Conservation (phyloP, 1,140 invertebrate genomes). For the Pseudachorutes palmiensis region DNA sequence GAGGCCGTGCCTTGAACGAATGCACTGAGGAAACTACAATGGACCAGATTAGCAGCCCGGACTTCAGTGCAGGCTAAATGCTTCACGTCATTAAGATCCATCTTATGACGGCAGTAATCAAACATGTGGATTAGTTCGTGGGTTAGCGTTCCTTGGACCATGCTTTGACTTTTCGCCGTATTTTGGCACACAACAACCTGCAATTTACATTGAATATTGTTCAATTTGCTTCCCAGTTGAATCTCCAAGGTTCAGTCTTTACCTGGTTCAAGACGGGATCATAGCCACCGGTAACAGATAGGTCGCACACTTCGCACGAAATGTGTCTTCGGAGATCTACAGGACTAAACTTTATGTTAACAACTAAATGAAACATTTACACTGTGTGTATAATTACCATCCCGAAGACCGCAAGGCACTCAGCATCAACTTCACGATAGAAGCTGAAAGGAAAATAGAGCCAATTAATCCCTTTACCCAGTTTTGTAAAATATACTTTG, state of each 20-base stretch:
- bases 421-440: constrained; percentile 76
- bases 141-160: constrained; percentile 67
- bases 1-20: constrained; percentile 66
- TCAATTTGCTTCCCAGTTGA: neutral
- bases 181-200: constrained; percentile 90
- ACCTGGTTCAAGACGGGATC: constrained; percentile 81
- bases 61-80: constrained; percentile 94
- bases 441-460: constrained; percentile 50
- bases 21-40: constrained; percentile 80
- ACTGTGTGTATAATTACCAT: constrained; percentile 53
- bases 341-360: constrained; percentile 48
- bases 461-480: constrained; percentile 8
- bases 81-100: constrained; percentile 82
- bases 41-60: constrained; percentile 77
- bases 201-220: constrained; percentile 35
- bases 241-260: constrained; percentile 23
- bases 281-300: constrained; percentile 77
- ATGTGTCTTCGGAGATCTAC: constrained; percentile 79
- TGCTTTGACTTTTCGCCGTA: constrained; percentile 53
- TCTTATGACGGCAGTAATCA: constrained; percentile 79
- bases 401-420: constrained; percentile 72
- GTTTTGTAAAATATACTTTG: constrained; percentile 11
- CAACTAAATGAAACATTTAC: neutral
- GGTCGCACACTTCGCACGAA: constrained; percentile 81
- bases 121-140: constrained; percentile 98